Conservation (phyloP, 2,113 vertebrate genomes). For the Crotalus horridus region DNA sequence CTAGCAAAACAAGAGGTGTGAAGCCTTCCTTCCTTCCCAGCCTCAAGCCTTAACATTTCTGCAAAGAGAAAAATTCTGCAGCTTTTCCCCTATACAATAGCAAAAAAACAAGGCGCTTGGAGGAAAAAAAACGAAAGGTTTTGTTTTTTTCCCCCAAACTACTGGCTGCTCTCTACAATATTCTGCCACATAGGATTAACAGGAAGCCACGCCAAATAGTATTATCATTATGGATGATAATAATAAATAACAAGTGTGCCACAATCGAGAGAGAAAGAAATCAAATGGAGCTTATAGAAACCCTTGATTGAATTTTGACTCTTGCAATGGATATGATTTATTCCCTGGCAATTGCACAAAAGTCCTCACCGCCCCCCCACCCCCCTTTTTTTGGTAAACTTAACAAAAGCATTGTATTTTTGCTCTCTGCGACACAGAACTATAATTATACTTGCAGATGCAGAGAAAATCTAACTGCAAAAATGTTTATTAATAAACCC, state of each 20-base stretch:
- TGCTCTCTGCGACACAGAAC: slow-evolving; percentile 46
- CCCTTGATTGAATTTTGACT: not conserved
- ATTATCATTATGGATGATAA: not conserved
- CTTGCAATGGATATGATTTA: slow-evolving; percentile 25
- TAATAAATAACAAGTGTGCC: not conserved
- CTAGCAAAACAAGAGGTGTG: slow-evolving; percentile 72
- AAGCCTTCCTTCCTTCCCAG: slow-evolving; percentile 27
- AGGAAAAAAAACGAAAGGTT: slow-evolving; percentile 28
- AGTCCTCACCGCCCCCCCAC: not conserved
- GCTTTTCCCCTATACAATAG: slow-evolving; percentile 64
- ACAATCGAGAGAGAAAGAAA: not conserved
- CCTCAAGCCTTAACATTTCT: slow-evolving; percentile 54
- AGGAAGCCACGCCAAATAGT: slow-evolving; percentile 39
- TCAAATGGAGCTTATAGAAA: slow-evolving; percentile 29
- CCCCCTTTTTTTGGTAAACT: slow-evolving; percentile 15
- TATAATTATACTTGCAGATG: slow-evolving; percentile 32
- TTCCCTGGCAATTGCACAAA: slow-evolving; percentile 36
- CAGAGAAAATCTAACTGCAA: slow-evolving; percentile 15
- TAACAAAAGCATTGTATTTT: slow-evolving; percentile 40
- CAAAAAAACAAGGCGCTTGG: slow-evolving; percentile 64
- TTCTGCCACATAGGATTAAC: slow-evolving; percentile 27
- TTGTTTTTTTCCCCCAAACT: slow-evolving; percentile 55
- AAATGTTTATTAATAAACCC: slow-evolving; percentile 28
- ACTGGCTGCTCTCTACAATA: slow-evolving; percentile 61
- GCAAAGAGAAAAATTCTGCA: slow-evolving; percentile 64